Evolutionary conservation across 2,888 invertebrate genomes (phyloP).

Genomic region (Ochropacha duplaris): DNA sequence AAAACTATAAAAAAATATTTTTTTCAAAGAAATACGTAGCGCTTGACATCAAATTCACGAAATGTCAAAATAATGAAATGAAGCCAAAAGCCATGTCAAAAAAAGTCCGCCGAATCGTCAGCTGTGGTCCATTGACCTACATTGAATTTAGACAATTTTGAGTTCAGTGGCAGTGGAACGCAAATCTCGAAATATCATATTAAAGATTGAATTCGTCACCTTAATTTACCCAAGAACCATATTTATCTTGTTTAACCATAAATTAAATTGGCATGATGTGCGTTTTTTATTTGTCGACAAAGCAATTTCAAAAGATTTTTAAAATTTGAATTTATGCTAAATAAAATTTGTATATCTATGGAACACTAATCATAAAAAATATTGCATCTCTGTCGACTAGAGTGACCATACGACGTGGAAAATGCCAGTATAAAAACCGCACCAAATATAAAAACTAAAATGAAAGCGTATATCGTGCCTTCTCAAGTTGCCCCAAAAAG

Average conservation of each 20-base stretch:
- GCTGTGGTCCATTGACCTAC: slow-evolving; percentile 58
- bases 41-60: slow-evolving; percentile 82
- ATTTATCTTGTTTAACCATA: background rate
- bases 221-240: background rate
- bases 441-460: too few species aligned
- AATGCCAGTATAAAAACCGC: too few species aligned
- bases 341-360: too few species aligned
- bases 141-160: slow-evolving; percentile 25
- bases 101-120: slow-evolving; percentile 78
- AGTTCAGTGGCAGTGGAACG: background rate
- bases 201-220: background rate
- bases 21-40: slow-evolving; percentile 80
- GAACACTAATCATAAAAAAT: too few species aligned
- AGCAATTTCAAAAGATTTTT: too few species aligned
- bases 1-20: slow-evolving; percentile 63
- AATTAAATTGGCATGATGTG: background rate
- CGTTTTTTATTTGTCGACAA: too few species aligned
- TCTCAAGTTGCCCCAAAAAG: too few species aligned
- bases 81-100: slow-evolving; percentile 80
- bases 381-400: too few species aligned
- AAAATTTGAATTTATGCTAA: too few species aligned
- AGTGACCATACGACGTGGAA: too few species aligned
- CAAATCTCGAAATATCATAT: background rate
- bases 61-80: slow-evolving; percentile 83
- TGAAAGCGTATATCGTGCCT: too few species aligned